Evolutionary conservation across 2,797 vertebrate species (phyloP).

Genomic region (Tauraco hartlaubi): DNA sequence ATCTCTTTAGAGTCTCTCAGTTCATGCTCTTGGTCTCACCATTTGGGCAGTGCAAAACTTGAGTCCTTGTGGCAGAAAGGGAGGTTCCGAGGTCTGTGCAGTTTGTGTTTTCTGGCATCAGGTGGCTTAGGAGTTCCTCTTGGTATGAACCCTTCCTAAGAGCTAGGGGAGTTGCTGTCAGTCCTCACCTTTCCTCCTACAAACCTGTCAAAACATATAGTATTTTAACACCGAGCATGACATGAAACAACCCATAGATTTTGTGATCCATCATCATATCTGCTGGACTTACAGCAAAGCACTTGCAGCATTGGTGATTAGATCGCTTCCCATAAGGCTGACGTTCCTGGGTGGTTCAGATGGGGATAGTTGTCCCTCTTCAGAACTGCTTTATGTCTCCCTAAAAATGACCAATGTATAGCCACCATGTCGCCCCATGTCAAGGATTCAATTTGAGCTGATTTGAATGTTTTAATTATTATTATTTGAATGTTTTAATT

Average conservation of each 20-base stretch:
- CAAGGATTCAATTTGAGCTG: not conserved
- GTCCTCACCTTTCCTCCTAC: not conserved
- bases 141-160: not conserved
- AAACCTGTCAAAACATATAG: not conserved
- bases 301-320: not conserved
- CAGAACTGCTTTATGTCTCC: not conserved
- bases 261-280: not conserved
- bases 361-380: not conserved
- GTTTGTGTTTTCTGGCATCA: not conserved
- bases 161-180: not conserved
- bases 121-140: not conserved
- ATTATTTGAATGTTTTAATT: not conserved
- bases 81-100: not conserved
- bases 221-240: not conserved
- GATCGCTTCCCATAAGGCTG: fast-evolving
- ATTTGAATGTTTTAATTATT: not conserved
- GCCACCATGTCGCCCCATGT: not conserved
- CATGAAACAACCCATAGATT: not conserved
- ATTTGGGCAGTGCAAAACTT: not conserved
- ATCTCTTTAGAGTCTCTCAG: not conserved
- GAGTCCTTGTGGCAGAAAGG: not conserved
- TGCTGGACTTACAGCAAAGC: not conserved
- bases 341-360: not conserved
- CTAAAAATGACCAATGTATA: not conserved
- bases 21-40: not conserved